Percentiles rank a stretch among this genome's conserved stretches.
These are phyloP conservation scores for Cepaea nemoralis DNA, from an alignment of 1,140 invertebrate species.

Conservation along the genomic window DNA sequence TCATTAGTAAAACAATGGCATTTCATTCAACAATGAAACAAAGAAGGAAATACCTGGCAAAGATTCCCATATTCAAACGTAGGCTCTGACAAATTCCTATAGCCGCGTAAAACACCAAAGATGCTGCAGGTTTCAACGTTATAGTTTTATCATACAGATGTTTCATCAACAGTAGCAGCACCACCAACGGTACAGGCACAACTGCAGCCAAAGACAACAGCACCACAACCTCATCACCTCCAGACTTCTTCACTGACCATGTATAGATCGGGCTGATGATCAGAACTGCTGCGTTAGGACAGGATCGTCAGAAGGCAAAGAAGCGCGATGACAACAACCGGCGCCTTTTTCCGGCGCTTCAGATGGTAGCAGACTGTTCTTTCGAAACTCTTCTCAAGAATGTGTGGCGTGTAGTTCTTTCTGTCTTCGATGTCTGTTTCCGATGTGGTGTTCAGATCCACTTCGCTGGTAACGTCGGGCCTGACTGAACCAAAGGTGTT, in stretches of 20 bases:
- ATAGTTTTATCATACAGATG: slow-evolving; percentile 30
- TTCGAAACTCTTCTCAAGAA: slow-evolving; percentile 30
- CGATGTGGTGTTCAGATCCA: slow-evolving; percentile 32
- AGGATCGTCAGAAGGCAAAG: slow-evolving; percentile 7
- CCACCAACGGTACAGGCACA: slow-evolving; percentile 8
- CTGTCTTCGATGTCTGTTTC: slow-evolving; percentile 32
- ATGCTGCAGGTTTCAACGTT: slow-evolving; percentile 28
- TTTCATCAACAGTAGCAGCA: slow-evolving; percentile 13
- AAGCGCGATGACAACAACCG: not conserved
- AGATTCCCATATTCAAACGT: slow-evolving; percentile 16
- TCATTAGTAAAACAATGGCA: no score
- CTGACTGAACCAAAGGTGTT: slow-evolving; percentile 35
- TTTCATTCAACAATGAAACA: no score
- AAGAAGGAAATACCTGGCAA: slow-evolving; percentile 24
- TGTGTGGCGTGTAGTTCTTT: slow-evolving; percentile 27
- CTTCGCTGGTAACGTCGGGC: slow-evolving; percentile 37
- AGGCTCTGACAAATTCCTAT: slow-evolving; percentile 15
- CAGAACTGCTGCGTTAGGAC: not conserved
- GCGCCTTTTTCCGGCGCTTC: not conserved
- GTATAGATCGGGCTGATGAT: slow-evolving; percentile 16
- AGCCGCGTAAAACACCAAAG: not conserved
- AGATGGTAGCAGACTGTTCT: slow-evolving; percentile 34
- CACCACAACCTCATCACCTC: slow-evolving; percentile 17
- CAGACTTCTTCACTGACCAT: slow-evolving; percentile 18
- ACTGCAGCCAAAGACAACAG: slow-evolving; percentile 13